Conservation (phyloP, 2,888 invertebrate genomes). For the Caenorhabditis becei region DNA sequence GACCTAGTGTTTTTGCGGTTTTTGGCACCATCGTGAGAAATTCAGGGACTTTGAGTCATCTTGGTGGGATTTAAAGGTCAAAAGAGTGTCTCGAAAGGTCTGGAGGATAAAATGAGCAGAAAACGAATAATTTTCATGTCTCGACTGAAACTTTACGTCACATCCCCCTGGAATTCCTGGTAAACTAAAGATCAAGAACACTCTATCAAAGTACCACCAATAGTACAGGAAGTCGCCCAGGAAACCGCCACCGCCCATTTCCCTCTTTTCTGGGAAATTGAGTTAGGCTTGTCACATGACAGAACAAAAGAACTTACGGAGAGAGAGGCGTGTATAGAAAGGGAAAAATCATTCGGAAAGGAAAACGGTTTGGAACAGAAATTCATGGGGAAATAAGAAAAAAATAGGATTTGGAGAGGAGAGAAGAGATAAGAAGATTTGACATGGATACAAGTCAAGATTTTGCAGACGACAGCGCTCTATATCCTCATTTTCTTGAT, state of each 20-base stretch:
- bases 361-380: not conserved
- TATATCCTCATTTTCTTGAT: slow-evolving; percentile 68
- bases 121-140: too few relatives aligned
- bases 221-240: not conserved
- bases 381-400: not conserved
- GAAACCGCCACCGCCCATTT: slow-evolving; percentile 4
- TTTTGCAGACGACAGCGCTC: slow-evolving; percentile 65
- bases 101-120: too few relatives aligned
- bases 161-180: not conserved
- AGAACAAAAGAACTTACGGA: not conserved
- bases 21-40: not conserved
- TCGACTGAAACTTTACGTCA: not conserved
- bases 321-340: not conserved
- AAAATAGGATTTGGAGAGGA: not conserved
- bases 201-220: not conserved
- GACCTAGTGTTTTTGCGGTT: not conserved
- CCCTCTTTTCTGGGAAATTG: not conserved
- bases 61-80: too few relatives aligned
- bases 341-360: not conserved
- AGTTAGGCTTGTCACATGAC: not conserved
- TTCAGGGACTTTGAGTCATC: too few relatives aligned
- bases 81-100: too few relatives aligned
- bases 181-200: not conserved
- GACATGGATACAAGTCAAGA: not conserved
- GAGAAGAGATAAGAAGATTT: slow-evolving; percentile 1